Base-by-base conservation (phyloP, 2,797 vertebrate genomes). In the Jordanella pulchra region DNA sequence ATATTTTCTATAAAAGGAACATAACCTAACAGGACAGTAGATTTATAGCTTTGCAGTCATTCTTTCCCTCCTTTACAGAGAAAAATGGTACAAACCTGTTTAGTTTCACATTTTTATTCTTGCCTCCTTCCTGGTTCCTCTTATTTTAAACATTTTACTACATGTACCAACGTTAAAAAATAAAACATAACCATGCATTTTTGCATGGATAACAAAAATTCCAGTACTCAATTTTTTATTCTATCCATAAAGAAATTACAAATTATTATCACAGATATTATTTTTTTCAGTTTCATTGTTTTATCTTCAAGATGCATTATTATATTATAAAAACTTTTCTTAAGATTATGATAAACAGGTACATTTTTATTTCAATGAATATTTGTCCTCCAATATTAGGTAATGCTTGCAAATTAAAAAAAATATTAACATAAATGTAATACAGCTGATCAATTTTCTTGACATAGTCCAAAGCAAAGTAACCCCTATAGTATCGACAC, bases 1-100 rank as follows among this genome's bases (percentile, higher is more conserved):
- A 74, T 30, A 72, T 83, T 77, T 81, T 84, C 81, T 80, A 74
- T 54, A 74, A 39, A 69, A 55, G 58, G 80, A 64, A 25, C 39
- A 44, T 63, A 63, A 63, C 60, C 14, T 63, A 63, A 63, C 71
- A 55, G 55, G 80, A 58, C 51, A 7, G 45, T 65, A 60, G 76
- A 81, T 66, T 72, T 77, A 80, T 53, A 72, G 85, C 82, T 81
- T 84, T 80, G 71, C 72, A 13, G 66, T 70, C 65, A 44, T 68
- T 84, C 76, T 65, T 27, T 15, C 47, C 72, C 71, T 68, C 28
- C 17, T 21, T 15, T 64, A 42, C 1, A 2, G 28, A 39, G 25
- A 50, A 39, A 39, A 58, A 50, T 42, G 14, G 4, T 28, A 42
- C 5, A 11, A 14, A 32, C 15, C 23, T n/a, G 14, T 70, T 39